These are phyloP conservation scores for Drosophila kanekoi DNA, from an alignment of 2,888 invertebrate species.

Conservation along the genomic window DNA sequence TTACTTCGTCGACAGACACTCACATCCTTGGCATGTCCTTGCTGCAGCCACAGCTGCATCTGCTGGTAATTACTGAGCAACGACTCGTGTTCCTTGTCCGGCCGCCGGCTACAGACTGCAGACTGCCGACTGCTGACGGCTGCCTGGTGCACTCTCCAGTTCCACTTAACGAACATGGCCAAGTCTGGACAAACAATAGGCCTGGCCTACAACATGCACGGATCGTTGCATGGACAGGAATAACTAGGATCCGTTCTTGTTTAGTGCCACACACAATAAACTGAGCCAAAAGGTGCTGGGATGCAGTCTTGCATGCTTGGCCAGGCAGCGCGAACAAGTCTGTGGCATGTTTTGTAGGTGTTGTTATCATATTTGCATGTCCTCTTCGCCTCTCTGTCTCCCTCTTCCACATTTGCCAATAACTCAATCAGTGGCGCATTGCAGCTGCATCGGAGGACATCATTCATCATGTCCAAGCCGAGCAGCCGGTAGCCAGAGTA, in stretches of 20 bases:
- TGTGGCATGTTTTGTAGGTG: slow-evolving; percentile 74
- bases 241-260: slow-evolving; percentile 50
- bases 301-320: slow-evolving; percentile 49
- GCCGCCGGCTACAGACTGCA: not conserved
- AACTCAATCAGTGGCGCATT: slow-evolving; percentile 75
- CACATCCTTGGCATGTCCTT: slow-evolving; percentile 63
- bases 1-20: slow-evolving; percentile 55
- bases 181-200: slow-evolving; percentile 75
- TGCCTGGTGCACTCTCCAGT: slow-evolving; percentile 41
- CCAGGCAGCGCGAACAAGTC: slow-evolving; percentile 59
- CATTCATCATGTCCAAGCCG: slow-evolving; percentile 63
- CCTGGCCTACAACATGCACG: slow-evolving; percentile 46
- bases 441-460: slow-evolving; percentile 58
- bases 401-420: slow-evolving; percentile 45
- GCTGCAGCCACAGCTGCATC: slow-evolving; percentile 42
- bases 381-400: too few species aligned
- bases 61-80: slow-evolving; percentile 73
- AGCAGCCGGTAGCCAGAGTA: slow-evolving; percentile 20
- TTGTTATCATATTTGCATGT: slow-evolving; percentile 71
- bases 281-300: slow-evolving; percentile 37
- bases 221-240: slow-evolving; percentile 52
- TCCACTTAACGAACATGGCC: slow-evolving; percentile 73
- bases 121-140: not conserved
- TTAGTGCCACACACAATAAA: slow-evolving; percentile 66
- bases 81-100: slow-evolving; percentile 43